Evolutionary conservation across 2,113 vertebrate genomes (phyloP).

Genomic region (Ptychochromis oligacanthus): DNA sequence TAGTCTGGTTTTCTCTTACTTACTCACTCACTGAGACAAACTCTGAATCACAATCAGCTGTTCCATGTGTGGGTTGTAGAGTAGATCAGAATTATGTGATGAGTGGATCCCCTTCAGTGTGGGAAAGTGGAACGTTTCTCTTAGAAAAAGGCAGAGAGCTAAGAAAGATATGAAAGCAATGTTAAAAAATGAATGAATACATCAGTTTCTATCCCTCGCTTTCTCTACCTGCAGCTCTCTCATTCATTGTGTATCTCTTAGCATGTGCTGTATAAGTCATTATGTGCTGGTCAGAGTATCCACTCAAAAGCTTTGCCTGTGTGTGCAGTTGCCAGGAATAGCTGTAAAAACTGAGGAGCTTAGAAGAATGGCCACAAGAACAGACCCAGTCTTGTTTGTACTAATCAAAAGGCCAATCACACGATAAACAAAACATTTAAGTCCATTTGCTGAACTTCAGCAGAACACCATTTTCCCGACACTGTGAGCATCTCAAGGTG

Average conservation of each 20-base stretch:
- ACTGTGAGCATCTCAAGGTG: background rate
- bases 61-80: slow-evolving; percentile 4
- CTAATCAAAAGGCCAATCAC: slow-evolving; percentile 30
- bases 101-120: slow-evolving; percentile 1
- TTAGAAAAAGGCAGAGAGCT: background rate
- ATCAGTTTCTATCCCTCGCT: background rate
- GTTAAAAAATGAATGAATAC: background rate
- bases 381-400: background rate
- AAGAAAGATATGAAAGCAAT: background rate
- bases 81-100: slow-evolving; percentile 1
- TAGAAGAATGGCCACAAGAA: background rate
- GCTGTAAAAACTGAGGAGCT: background rate
- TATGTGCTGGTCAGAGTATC: background rate
- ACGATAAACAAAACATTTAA: slow-evolving; percentile 11
- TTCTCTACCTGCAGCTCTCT: background rate
- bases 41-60: slow-evolving; percentile 22
- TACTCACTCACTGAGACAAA: slow-evolving; percentile 13
- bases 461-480: slow-evolving; percentile 17
- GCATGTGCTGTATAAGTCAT: background rate
- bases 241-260: background rate
- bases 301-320: background rate
- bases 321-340: background rate
- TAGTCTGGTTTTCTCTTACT: slow-evolving; percentile 27
- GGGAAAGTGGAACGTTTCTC: slow-evolving; percentile 9
- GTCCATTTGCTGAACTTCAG: slow-evolving; percentile 26